Evolutionary conservation across 2,797 vertebrate genomes (phyloP).

Genomic region (Botia kubotai): DNA sequence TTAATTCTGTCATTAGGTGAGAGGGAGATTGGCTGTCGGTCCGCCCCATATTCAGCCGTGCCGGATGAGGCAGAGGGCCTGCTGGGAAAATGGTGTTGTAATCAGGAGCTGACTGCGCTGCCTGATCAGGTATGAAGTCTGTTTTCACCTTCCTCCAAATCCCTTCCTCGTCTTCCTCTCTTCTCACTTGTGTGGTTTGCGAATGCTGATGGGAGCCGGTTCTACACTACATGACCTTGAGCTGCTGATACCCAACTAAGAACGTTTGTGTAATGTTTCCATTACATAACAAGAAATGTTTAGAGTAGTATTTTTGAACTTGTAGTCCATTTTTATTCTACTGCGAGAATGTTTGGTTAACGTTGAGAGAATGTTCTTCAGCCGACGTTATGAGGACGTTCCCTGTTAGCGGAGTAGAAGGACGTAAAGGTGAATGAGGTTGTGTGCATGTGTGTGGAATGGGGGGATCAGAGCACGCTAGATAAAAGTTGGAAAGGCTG

Average conservation of each 20-base stretch:
- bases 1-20: conserved; percentile 98
- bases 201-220: conserved; percentile 64
- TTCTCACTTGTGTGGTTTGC: conserved; percentile 75
- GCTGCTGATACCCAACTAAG: conserved; percentile 64
- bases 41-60: conserved; percentile 97
- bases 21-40: conserved; percentile 91
- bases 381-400: no score
- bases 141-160: conserved; percentile 73
- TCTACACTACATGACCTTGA: conserved; percentile 53
- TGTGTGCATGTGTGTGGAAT: conserved; percentile 62
- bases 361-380: no score
- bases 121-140: conserved; percentile 92
- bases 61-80: conserved; percentile 92
- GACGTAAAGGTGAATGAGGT: conserved; percentile 58
- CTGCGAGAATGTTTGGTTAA: no score
- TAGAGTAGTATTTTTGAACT: no score
- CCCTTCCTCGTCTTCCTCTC: conserved; percentile 75
- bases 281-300: no score
- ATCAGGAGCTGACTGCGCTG: conserved; percentile 96
- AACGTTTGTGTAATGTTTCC: no score
- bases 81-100: conserved; percentile 99
- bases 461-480: conserved; percentile 66
- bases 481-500: conserved; percentile 66
- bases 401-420: no score
- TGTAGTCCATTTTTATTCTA: no score